Evolutionary conservation across 1,140 invertebrate genomes (phyloP), one percentile per base, ranked within the genome.

Genomic region (Heliothis subflexa): DNA sequence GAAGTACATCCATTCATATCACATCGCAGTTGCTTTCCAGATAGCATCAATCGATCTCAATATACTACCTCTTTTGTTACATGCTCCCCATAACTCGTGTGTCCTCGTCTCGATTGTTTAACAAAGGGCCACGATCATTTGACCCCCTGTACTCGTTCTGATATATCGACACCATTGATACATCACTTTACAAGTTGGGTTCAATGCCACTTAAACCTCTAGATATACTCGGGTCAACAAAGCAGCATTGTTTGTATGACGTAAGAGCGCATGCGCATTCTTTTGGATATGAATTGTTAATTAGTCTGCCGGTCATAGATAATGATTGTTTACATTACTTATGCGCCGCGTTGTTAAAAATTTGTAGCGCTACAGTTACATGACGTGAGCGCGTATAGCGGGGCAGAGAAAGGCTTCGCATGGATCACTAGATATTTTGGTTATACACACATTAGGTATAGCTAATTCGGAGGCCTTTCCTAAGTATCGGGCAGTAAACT

Each of bases 241-340:
- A 55, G 62, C 49, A 55, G 49, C 76, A 79, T 82, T 80, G 78
- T 81, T 68, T 73, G 68, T 49, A 52, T 78, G 80, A 81, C 64
- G 66, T 83, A 82, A 82, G 55, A 59, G 45, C 70, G 40, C 45
- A 33, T 25, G 75, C 78, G 73, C 79, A 76, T 83, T 81, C 81
- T 80, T 83, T 76, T 66, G 62, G 66, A 78, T 78, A 78, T 75
- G 74, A 83, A 78, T 80, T 73, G 79, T 81, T 84, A 84, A 84
- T 84, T 81, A 79, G 74, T 72, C 55, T 59, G 50, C 76, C 59
- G 54, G 59, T 74, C 66, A 72, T 49, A 78, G 78, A 79, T 81
- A 81, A 78, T 71, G 55, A 55, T 70, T 74, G 76, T 81, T 81
- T 81, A 81, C 76, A 68, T 75, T 62, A 72, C 66, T 55, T 54